These are phyloP conservation scores for Helostoma temminkii DNA, from an alignment of 2,797 vertebrate genomes.

Conservation along the genomic window DNA sequence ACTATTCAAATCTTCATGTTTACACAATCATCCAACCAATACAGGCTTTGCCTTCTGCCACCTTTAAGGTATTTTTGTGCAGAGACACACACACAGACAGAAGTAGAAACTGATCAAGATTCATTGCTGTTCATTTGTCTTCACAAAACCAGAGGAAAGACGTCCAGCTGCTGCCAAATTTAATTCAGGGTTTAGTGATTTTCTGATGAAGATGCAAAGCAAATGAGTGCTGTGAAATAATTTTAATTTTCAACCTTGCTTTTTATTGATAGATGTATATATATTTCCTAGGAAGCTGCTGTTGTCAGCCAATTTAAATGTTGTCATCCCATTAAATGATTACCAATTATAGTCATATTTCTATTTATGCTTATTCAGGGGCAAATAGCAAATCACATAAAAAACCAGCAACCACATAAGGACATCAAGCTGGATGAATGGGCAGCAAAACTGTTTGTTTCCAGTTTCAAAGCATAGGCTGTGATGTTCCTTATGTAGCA, in stretches of 20 bases:
- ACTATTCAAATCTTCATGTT: slow-evolving; percentile 71
- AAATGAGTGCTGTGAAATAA: slow-evolving; percentile 25
- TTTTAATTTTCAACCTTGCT: slow-evolving; percentile 40
- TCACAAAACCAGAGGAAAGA: slow-evolving; percentile 55
- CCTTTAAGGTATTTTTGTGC: slow-evolving; percentile 68
- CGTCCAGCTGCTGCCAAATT: slow-evolving; percentile 65
- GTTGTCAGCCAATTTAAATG: neutral
- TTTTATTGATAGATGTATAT: slow-evolving; percentile 13
- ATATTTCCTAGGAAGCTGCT: slow-evolving; percentile 2
- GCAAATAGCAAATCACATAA: too few relatives aligned
- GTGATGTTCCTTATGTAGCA: too few relatives aligned
- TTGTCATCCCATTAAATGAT: neutral
- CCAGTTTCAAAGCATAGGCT: too few relatives aligned
- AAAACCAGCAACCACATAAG: too few relatives aligned
- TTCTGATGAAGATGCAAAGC: slow-evolving; percentile 74
- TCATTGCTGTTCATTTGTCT: slow-evolving; percentile 74
- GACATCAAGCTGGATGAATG: too few relatives aligned
- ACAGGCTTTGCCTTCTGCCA: slow-evolving; percentile 37
- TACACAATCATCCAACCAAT: slow-evolving; percentile 58
- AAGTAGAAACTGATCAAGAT: slow-evolving; percentile 75
- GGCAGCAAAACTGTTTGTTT: too few relatives aligned
- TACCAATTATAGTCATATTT: neutral
- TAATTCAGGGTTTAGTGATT: slow-evolving; percentile 56
- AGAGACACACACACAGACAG: too few relatives aligned
- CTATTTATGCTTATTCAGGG: too few relatives aligned